These are phyloP conservation scores for Coptodon bakossiorum DNA, from an alignment of 2,113 vertebrate species.

Conservation along the genomic window DNA sequence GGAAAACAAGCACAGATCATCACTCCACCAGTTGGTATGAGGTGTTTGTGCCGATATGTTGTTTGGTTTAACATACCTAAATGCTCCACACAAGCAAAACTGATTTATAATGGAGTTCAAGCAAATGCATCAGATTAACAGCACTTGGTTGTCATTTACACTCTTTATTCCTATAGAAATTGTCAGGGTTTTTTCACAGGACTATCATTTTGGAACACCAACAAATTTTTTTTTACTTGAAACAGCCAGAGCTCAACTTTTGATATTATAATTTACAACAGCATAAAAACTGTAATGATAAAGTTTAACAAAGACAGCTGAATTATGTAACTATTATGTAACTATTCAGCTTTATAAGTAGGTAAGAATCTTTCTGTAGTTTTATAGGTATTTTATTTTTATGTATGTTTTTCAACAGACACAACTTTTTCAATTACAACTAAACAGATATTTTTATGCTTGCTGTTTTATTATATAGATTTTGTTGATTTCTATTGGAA, in stretches of 20 bases:
- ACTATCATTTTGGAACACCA: not conserved
- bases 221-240: not conserved
- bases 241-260: not conserved
- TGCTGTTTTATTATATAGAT: not conserved
- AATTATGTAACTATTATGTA: not conserved
- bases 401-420: rapidly evolving
- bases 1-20: not conserved
- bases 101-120: not conserved
- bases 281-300: not conserved
- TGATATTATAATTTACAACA: not conserved
- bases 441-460: not conserved
- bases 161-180: rapidly evolving
- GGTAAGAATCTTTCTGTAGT: not conserved
- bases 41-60: not conserved
- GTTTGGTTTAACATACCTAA: not conserved
- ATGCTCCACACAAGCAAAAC: not conserved
- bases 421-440: not conserved
- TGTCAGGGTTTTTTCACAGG: not conserved
- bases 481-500: rapidly evolving
- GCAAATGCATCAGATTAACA: not conserved
- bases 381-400: not conserved
- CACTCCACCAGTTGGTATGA: not conserved
- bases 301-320: not conserved
- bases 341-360: not conserved
- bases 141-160: not conserved